Base-by-base conservation (phyloP, 2,797 vertebrate species). In the Nannoperca australis region DNA sequence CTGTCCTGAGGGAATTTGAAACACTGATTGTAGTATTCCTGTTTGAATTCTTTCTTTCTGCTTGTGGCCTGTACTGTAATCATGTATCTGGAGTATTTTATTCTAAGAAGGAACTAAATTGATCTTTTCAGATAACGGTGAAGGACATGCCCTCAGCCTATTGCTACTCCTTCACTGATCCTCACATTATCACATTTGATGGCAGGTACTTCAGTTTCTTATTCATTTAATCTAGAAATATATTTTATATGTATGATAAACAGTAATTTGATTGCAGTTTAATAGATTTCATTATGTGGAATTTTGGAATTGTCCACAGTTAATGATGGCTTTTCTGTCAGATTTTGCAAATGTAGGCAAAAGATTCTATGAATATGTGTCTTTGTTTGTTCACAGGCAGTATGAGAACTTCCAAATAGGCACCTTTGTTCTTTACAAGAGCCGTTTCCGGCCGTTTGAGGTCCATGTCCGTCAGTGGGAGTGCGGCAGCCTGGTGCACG, bases 111-210 rank as follows among this genome's bases (percentile, higher is more conserved):
- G 9, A 73, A 36, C 69, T 0, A 69, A 74, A 70, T 11, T 7
- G 14, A 38, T 64, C 0, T 66, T 2, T 92, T 34, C 92, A 98
- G 97, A 93, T 98, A 80, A 94, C 58, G 5, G 95, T 97, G 54
- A 94, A 78, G 65, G 96, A 97, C 50, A 86, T 96, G 8, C 95
- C 95, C 9, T 91, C 94, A 70, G 96, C 96, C 4, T 96, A 96
- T 82, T 97, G 96, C 91, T 98, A 96, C 86, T 94, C 94, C 66
- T 97, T 97, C 91, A 97, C 96, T 49, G 97, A 98, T 72, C 96
- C 97, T 80, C 97, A 97, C 86, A 90, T 97, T 6, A 94, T 97
- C 92, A 98, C 96, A 2, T 97, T 97, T 92, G 97, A 97, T 92
- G 97, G 96, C 93, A 97, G 96, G 96, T 98, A 97, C 95, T 76